A percentile compares a stretch with the other conserved stretches of the same genome.
phyloP scores from a whole-genome alignment of 2,888 invertebrate species.

The Oegoconia quadripuncta region DNA sequence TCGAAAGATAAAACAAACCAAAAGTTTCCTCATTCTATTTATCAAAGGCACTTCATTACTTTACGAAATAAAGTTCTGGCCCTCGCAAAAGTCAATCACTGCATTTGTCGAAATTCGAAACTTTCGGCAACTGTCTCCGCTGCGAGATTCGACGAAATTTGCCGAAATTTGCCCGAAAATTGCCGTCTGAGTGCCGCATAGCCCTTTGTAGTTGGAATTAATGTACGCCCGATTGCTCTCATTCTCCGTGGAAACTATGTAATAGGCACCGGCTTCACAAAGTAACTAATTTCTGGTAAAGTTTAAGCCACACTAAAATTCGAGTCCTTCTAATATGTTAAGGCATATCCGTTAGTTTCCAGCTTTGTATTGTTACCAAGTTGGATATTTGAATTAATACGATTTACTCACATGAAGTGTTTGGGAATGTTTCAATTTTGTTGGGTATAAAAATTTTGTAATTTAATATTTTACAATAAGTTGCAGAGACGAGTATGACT shows the following conservation, averaged over 20 bases:
- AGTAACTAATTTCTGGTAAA: slow-evolving; percentile 1
- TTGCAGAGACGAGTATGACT: too few relatives aligned
- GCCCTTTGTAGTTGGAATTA: slow-evolving; percentile 11
- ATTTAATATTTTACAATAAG: too few relatives aligned
- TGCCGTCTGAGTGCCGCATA: slow-evolving; percentile 5
- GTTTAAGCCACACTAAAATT: slow-evolving; percentile 1
- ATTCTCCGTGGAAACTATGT: slow-evolving; percentile 10
- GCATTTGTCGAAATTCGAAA: slow-evolving; percentile 8
- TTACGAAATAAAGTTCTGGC: slow-evolving; percentile 4
- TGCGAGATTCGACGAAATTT: slow-evolving; percentile 4
- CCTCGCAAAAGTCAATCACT: slow-evolving; percentile 9
- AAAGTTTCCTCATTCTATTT: slow-evolving; percentile 1
- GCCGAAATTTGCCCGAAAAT: slow-evolving; percentile 8
- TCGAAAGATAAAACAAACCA: not conserved
- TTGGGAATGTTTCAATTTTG: too few relatives aligned
- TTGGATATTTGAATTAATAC: too few relatives aligned
- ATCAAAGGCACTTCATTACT: slow-evolving; percentile 6
- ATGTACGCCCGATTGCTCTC: slow-evolving; percentile 12
- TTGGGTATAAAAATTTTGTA: too few relatives aligned
- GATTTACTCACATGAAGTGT: too few relatives aligned
- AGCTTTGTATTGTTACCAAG: too few relatives aligned
- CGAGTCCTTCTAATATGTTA: too few relatives aligned
- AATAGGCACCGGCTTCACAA: slow-evolving; percentile 3
- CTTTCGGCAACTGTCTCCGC: slow-evolving; percentile 9
- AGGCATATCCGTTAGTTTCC: not conserved